Conservation (phyloP, 2,888 invertebrate species). For the Allygus modestus region DNA sequence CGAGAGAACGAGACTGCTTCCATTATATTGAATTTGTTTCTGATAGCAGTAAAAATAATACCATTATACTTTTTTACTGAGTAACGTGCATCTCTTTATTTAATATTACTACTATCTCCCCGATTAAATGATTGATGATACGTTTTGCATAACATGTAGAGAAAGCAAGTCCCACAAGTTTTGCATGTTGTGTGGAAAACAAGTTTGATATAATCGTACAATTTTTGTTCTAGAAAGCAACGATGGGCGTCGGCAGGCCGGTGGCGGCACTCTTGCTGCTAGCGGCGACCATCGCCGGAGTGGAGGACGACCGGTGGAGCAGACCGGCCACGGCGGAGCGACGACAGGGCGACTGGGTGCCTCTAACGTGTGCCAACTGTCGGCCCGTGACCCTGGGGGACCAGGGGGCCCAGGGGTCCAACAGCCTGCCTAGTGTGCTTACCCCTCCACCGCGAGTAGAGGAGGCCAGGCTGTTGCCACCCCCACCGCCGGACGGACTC, state of each 20-base stretch:
- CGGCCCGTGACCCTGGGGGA: conserved; percentile 61
- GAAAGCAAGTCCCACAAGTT: no score
- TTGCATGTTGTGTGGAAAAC: no score
- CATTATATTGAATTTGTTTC: no score
- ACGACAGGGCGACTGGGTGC: conserved; percentile 77
- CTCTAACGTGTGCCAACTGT: conserved; percentile 72
- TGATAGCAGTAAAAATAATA: no score
- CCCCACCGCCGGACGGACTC: conserved; percentile 68
- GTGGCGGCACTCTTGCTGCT: not conserved
- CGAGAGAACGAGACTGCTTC: no score
- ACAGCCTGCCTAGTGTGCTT: conserved; percentile 63
- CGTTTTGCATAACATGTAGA: no score
- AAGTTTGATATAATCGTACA: no score
- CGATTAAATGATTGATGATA: no score
- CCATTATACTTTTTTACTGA: no score
- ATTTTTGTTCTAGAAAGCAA: not conserved
- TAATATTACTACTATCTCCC: no score
- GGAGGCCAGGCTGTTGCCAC: conserved; percentile 66
- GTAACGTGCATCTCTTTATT: no score
- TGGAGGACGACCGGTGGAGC: conserved; percentile 68
- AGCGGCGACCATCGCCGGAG: not conserved
- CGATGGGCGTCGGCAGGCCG: conserved; percentile 1
- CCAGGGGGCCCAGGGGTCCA: conserved; percentile 49
- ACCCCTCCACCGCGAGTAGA: conserved; percentile 64
- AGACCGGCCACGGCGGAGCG: conserved; percentile 66